Evolutionary conservation across 1,140 invertebrate species (phyloP).

Genomic region (Delia radicum): DNA sequence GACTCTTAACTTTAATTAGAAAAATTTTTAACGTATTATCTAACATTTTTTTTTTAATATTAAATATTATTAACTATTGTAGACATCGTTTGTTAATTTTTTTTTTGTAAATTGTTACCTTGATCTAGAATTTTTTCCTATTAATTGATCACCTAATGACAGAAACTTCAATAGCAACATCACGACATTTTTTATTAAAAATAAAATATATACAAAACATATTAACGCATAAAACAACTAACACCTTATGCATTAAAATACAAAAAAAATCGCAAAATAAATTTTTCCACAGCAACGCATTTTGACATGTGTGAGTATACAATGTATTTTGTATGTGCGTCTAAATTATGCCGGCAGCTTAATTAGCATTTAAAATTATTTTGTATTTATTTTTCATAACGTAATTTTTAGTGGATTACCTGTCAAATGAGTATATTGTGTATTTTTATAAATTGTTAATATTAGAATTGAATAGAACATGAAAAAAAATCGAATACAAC

Average conservation of each 20-base stretch:
- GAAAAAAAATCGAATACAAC: too few species aligned
- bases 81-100: not conserved
- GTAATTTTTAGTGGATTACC: too few species aligned
- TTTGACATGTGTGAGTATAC: not conserved
- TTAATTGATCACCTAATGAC: conserved; percentile 55
- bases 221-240: not conserved
- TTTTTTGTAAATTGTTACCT: conserved; percentile 49
- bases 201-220: not conserved
- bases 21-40: not conserved
- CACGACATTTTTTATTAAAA: conserved; percentile 43
- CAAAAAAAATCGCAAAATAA: not conserved
- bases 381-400: not conserved
- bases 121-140: conserved; percentile 55
- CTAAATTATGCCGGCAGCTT: conserved; percentile 48
- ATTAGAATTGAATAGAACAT: too few species aligned
- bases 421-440: too few species aligned
- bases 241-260: not conserved
- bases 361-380: conserved; percentile 53
- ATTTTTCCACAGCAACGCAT: not conserved
- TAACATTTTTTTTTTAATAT: not conserved
- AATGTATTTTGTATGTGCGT: not conserved
- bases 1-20: not conserved
- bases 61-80: not conserved
- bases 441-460: too few species aligned
- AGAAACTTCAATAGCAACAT: conserved; percentile 54